phyloP scores from a whole-genome alignment of 1,140 invertebrate species.

The Zaprionus tsacasi region DNA sequence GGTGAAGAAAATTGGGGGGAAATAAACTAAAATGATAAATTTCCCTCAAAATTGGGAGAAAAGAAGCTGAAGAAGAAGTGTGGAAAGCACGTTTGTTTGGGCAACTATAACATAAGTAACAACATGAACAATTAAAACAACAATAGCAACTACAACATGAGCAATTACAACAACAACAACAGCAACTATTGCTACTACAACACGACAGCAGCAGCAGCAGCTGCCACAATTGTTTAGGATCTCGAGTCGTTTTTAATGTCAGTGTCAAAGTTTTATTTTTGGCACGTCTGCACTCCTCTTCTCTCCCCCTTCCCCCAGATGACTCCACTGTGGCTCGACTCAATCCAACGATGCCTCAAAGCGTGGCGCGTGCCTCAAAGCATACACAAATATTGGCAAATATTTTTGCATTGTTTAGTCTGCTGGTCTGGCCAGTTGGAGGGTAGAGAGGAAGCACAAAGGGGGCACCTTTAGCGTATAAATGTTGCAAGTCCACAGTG shows the following conservation, averaged over 20 bases:
- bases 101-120: neutral
- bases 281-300: constrained; percentile 21
- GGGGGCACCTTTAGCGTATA: constrained; percentile 29
- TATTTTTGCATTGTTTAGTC: constrained; percentile 65
- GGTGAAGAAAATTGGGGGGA: neutral
- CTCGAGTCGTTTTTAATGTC: constrained; percentile 32
- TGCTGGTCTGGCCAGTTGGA: constrained; percentile 10
- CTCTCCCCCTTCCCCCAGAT: neutral
- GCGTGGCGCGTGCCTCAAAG: constrained; percentile 65
- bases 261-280: constrained; percentile 46
- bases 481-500: constrained; percentile 45
- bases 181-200: neutral
- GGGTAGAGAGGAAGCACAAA: neutral
- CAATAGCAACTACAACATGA: neutral
- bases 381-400: constrained; percentile 37
- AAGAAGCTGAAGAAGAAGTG: neutral
- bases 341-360: neutral
- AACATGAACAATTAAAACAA: too few species aligned
- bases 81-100: neutral
- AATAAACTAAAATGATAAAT: neutral
- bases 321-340: constrained; percentile 2
- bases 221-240: neutral
- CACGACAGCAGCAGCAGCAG: neutral
- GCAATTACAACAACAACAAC: neutral
- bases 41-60: neutral